Evolutionary conservation across 2,113 vertebrate genomes (phyloP), one percentile per base, ranked within the genome.

Genomic region (Suricata suricatta): DNA sequence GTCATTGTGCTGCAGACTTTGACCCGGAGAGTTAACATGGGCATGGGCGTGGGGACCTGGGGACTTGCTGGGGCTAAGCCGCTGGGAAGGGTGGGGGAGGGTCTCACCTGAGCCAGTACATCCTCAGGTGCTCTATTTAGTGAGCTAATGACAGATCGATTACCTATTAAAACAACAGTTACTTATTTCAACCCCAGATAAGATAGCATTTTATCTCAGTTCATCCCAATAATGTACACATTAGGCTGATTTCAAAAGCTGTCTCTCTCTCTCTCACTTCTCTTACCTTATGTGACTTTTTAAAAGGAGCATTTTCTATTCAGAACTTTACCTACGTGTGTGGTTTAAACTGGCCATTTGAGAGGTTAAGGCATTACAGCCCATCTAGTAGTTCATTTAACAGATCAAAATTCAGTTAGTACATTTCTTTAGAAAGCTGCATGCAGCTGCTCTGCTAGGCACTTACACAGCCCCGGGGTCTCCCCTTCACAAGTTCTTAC

Each of bases 1-100:
- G 54, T 96, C 94, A 97, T 95, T 47, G 44, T 81, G 35, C 50
- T 71, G 29, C 50, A 17, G 95, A 92, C 94, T 96, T 90, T 94
- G 95, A 96, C 95, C 69, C 71, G 3, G 19, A 83, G 71, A 72
- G 14, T 63, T 33, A 50, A 52, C 10, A 33, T 71, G 82, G 68
- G n/a, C 10, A 33, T 71, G 82, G 68, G n/a, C 63, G 0, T 3
- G 50, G 50, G 50, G 50, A 50, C 50, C 1, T 0, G 14, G 35
- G 68, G 2, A 29, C 87, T 47, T 63, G 54, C 74, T 21, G 35
- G 41, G 38, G 23, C 68, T 60, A 23, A 89, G 31, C 91, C 68
- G 54, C 72, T 35, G 7, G 21, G 19, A n/a, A n/a, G 29, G 8
- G 1, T 33, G 33, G 21, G 7, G 31, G 5, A 1, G 21, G 25